Evolutionary conservation across 2,113 vertebrate genomes (phyloP), one percentile per base, ranked within the genome.

Genomic region (rat (Rattus norvegicus)): DNA sequence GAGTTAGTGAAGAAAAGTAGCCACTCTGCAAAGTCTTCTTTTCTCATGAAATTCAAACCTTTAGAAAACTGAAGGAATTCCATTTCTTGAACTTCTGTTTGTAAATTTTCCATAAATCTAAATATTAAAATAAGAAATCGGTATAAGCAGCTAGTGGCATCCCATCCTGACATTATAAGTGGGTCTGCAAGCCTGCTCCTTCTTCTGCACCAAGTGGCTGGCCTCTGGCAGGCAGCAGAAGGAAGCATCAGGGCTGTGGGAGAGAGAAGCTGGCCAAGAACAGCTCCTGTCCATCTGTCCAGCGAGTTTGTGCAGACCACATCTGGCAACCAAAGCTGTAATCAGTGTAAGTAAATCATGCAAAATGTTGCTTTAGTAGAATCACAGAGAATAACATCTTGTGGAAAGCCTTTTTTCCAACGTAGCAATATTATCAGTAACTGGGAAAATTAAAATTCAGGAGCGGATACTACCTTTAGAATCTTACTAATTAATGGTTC

Each of bases 1-100:
- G 99, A 99, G n/a, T 99, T 99, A 56, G 99, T 99, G 98, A 99
- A 99, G 97, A 99, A 99, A 24, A 99, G 98, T 39, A 99, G 98
- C 99, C 99, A 99, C 26, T 99, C 99, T 0, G 99, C 99, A 98
- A 99, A 99, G 98, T 99, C 99, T 94, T 99, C 99, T 95, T 99
- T 99, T 24, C 99, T 98, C 99, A 99, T 99, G 96, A 99, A 99
- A 72, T 96, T 99, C 99, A 99, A 98, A 36, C 99, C 99, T 98
- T 98, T 99, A 33, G 99, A 99, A 98, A 99, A 99, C 97, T 99
- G 99, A 16, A 99, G 98, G 98, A 99, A 99, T 98, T 99, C 99
- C 99, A 99, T 99, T 98, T 99, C 99, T 97, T 99, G 99, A 47
- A 99, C 98, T 97, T 99, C 99, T 0, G 98, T 99, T 98, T 99